A percentile compares a stretch with the other conserved stretches of the same genome.
phyloP scores from a whole-genome alignment of 2,113 vertebrate genomes.

The Mustelus asterias region DNA sequence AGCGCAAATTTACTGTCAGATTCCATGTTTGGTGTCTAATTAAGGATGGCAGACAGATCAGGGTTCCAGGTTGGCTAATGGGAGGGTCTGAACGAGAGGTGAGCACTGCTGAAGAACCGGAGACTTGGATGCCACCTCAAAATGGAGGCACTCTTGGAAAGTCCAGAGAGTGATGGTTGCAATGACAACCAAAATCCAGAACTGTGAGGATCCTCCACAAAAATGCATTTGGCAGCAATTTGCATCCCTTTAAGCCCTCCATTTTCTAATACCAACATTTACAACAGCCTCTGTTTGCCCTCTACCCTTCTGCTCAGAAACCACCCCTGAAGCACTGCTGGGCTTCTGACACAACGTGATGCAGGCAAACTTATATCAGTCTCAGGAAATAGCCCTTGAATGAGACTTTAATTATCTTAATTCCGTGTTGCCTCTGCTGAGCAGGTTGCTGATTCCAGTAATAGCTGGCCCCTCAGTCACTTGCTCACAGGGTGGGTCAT shows the following conservation, averaged over 20 bases:
- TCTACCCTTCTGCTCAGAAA: background rate
- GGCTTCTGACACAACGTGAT: background rate
- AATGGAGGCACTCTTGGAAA: too few relatives aligned
- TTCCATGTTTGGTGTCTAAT: background rate
- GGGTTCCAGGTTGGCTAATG: background rate
- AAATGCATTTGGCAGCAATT: background rate
- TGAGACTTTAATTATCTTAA: background rate
- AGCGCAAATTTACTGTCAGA: background rate
- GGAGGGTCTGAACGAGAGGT: background rate
- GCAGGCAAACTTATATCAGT: background rate
- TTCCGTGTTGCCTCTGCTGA: background rate
- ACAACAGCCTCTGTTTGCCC: background rate
- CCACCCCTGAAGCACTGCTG: background rate
- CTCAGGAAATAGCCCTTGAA: background rate
- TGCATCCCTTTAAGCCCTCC: too few relatives aligned
- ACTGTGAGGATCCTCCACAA: background rate
- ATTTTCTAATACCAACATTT: too few relatives aligned
- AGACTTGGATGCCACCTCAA: too few relatives aligned
- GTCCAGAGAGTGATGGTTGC: background rate
- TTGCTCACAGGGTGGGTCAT: background rate
- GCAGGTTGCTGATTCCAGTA: background rate
- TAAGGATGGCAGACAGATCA: background rate
- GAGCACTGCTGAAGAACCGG: too few relatives aligned
- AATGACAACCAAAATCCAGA: background rate
- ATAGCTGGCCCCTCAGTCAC: background rate